Conservation (phyloP, 2,888 invertebrate genomes). For the Slavum lentiscoides region DNA sequence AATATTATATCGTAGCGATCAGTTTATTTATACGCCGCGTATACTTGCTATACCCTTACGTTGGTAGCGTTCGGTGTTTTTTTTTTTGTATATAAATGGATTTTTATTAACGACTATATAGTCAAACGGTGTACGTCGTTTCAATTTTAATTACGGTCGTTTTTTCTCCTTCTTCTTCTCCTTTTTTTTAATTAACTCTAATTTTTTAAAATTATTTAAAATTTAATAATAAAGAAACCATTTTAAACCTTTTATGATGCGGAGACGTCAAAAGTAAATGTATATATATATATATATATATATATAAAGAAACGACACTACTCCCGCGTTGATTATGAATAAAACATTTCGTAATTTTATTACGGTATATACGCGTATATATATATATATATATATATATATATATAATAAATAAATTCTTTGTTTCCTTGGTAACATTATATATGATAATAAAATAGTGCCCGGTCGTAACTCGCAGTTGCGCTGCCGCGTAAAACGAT, state of each 20-base stretch:
- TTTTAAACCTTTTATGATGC: slow-evolving; percentile 35
- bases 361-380: neutral
- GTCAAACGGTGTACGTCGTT: neutral
- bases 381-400: no score
- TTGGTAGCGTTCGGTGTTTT: no score
- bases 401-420: slow-evolving; percentile 9
- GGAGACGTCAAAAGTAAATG: slow-evolving; percentile 27
- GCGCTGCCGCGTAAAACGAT: slow-evolving; percentile 13
- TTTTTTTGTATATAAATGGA: no score
- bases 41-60: no score
- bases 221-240: slow-evolving; percentile 37
- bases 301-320: neutral
- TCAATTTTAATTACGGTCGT: slow-evolving; percentile 22
- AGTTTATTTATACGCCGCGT: no score
- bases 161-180: neutral
- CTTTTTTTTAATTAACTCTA: neutral
- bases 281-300: no score
- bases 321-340: slow-evolving; percentile 31
- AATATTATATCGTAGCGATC: no score
- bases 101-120: no score
- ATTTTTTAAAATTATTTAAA: slow-evolving; percentile 26
- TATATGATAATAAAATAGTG: slow-evolving; percentile 15
- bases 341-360: slow-evolving; percentile 48
- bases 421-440: slow-evolving; percentile 37
- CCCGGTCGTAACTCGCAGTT: neutral